phyloP scores from a whole-genome alignment of 1,140 invertebrate genomes.

The Pseudomyrmex sp. region DNA sequence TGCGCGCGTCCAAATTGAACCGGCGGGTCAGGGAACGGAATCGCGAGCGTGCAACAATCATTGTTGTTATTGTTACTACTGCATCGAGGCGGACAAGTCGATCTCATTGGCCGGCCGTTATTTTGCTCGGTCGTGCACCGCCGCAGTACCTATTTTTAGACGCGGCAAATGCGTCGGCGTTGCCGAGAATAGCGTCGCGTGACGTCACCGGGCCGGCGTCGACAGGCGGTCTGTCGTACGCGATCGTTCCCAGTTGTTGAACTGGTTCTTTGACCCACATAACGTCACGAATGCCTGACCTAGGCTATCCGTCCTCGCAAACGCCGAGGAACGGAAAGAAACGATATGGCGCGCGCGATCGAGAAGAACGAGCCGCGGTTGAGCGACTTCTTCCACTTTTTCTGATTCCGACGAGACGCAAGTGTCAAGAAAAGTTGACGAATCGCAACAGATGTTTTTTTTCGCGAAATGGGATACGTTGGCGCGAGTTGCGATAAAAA shows the following conservation, averaged over 20 bases:
- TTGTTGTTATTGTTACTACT: constrained; percentile 46
- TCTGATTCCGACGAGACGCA: background rate
- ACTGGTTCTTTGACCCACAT: constrained; percentile 82
- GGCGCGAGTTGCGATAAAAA: background rate
- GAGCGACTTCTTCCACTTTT: background rate
- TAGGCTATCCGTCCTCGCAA: constrained; percentile 13
- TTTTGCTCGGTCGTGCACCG: constrained; percentile 69
- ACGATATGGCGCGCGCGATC: constrained; percentile 20
- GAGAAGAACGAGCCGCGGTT: background rate
- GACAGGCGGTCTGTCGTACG: constrained; percentile 77
- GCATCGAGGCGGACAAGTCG: background rate
- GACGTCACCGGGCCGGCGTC: constrained; percentile 76
- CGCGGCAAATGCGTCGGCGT: constrained; percentile 71
- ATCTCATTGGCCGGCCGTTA: constrained; percentile 65
- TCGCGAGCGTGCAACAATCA: constrained; percentile 17
- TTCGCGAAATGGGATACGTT: background rate
- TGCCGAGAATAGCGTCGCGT: constrained; percentile 78
- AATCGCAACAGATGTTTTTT: background rate
- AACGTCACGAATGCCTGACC: constrained; percentile 67
- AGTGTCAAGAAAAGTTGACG: background rate
- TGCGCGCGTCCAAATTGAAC: background rate
- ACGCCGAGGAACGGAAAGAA: constrained; percentile 27
- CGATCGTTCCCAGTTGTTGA: constrained; percentile 77
- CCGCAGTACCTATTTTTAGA: constrained; percentile 72
- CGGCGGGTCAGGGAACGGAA: constrained; percentile 2